These are phyloP conservation scores for Potorous gilbertii DNA, from an alignment of 2,797 vertebrate species.

Conservation along the genomic window DNA sequence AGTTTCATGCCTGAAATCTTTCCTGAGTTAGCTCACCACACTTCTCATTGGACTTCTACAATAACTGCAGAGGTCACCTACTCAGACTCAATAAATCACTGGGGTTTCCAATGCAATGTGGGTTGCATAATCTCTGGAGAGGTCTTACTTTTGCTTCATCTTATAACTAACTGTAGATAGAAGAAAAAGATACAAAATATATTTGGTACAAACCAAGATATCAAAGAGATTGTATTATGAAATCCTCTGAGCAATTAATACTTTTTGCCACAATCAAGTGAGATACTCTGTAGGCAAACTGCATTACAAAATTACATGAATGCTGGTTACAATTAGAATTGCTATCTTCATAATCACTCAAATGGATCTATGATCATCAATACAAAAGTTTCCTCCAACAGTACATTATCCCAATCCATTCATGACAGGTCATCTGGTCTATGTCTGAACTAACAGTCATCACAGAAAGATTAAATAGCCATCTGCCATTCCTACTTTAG, in stretches of 20 bases:
- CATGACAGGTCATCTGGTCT: neutral
- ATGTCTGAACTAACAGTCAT: neutral
- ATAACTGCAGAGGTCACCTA: slow-evolving; percentile 82
- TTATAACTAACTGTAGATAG: slow-evolving; percentile 68
- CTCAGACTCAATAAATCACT: slow-evolving; percentile 83
- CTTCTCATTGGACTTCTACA: slow-evolving; percentile 82
- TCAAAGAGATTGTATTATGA: slow-evolving; percentile 13
- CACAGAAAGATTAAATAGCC: neutral
- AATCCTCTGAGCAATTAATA: slow-evolving; percentile 6
- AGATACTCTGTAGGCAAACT: neutral
- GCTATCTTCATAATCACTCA: neutral
- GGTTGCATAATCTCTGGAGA: slow-evolving; percentile 72
- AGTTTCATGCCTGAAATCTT: slow-evolving; percentile 86
- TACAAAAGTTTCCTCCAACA: neutral
- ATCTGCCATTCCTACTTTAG: neutral
- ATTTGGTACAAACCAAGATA: slow-evolving; percentile 68
- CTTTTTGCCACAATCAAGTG: neutral
- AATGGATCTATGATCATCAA: neutral
- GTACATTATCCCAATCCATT: neutral
- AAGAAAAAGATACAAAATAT: slow-evolving; percentile 75
- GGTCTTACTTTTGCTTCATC: slow-evolving; percentile 67
- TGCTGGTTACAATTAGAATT: neutral
- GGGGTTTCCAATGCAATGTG: slow-evolving; percentile 69
- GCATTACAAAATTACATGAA: neutral
- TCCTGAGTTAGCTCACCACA: slow-evolving; percentile 87